phyloP scores from a whole-genome alignment of 2,888 invertebrate species.

The Epiperipatus broadwayi region DNA sequence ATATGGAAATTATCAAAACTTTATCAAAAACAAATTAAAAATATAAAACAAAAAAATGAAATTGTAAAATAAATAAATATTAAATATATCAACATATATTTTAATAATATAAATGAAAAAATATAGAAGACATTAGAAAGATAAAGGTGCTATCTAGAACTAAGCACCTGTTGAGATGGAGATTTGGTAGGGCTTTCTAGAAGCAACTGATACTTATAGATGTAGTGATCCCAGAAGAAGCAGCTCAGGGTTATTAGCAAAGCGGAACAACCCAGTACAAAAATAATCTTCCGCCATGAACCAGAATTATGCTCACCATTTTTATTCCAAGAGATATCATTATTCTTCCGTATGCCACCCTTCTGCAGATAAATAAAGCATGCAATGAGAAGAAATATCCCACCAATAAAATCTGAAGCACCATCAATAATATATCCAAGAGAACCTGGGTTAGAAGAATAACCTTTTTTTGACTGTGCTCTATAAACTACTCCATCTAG shows the following conservation, averaged over 20 bases:
- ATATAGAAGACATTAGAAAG: too few species aligned
- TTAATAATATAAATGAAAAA: too few species aligned
- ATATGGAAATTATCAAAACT: too few species aligned
- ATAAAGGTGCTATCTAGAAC: too few species aligned
- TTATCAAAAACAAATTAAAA: too few species aligned
- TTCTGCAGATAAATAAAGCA: slow-evolving; percentile 46
- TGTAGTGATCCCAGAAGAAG: slow-evolving; percentile 62
- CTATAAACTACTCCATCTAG: slow-evolving; percentile 70
- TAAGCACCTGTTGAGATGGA: slow-evolving; percentile 14
- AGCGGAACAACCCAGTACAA: slow-evolving; percentile 29
- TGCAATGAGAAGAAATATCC: slow-evolving; percentile 48
- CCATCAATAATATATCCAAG: slow-evolving; percentile 65
- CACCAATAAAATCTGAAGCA: slow-evolving; percentile 56
- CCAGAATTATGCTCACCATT: slow-evolving; percentile 43
- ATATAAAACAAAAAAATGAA: too few species aligned
- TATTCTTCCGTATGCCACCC: slow-evolving; percentile 30
- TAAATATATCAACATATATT: too few species aligned
- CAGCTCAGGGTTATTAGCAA: slow-evolving; percentile 50
- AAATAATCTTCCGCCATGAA: slow-evolving; percentile 39
- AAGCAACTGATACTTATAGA: slow-evolving; percentile 54
- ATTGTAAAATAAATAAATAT: too few species aligned
- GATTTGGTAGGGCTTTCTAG: slow-evolving; percentile 37
- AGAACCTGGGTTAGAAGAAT: slow-evolving; percentile 57
- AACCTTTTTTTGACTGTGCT: slow-evolving; percentile 50
- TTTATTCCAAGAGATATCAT: slow-evolving; percentile 42